Base-by-base conservation (phyloP, 1,140 invertebrate genomes). In the Battus philenor region DNA sequence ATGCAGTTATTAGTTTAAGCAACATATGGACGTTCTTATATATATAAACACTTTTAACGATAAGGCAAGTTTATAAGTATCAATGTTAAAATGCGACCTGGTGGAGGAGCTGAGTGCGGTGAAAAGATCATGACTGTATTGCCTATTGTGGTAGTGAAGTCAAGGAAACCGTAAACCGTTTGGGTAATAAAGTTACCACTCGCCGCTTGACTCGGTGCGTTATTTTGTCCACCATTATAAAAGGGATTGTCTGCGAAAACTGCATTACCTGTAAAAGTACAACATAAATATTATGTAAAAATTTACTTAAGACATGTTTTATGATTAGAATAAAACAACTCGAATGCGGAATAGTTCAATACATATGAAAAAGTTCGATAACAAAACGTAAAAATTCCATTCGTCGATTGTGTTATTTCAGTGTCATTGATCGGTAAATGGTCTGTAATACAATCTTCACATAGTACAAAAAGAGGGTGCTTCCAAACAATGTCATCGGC, bases 51-150 rank as follows among this genome's bases (percentile, higher is more conserved):
- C 13, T 0, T 30, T 13, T 5, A 30, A 30, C 5, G 13, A 30
- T 20, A 20, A 20, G 2, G 18, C 18, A 3, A 20, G 18, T 20
- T 20, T 10, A 0, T 34, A 18, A 33, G 11, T n/a, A 31, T 24
- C 34, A 26, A 38, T 46, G 13, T 33, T 9, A 54, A 9, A 41
- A 49, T 54, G 47, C 33, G 62, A 87, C 86, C 84, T 77, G 84
- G 79, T 65, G 89, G 72, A 32, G 90, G 89, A 11, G 90, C 89
- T 61, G 91, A 93, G 59, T 94, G 90, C 0, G 94, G 94, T 1
- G 93, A 95, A 77, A 96, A 96, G 3, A 96, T 90, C 93, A 96
- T 95, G 10, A 96, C 92, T 4, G 94, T 96, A 60, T 95, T 94
- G 24, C 93, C 94, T 57, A 96, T 94, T 0, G 93, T 95, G 0